A percentile compares a stretch with the other conserved stretches of the same genome.
phyloP scores from a whole-genome alignment of 2,888 invertebrate species.

The Caenorhabditis sp. region DNA sequence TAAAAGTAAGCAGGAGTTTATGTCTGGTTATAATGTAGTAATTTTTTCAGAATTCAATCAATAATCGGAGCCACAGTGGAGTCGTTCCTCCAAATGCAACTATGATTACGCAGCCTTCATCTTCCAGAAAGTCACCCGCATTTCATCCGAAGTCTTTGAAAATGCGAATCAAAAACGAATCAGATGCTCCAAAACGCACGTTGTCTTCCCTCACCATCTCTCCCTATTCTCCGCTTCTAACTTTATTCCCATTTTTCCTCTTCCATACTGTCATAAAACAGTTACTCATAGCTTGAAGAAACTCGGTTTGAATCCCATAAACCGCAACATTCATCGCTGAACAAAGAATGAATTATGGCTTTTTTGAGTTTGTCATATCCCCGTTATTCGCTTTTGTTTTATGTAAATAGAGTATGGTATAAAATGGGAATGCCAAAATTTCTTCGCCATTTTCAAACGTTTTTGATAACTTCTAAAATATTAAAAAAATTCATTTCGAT shows the following conservation, averaged over 20 bases:
- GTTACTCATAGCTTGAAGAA: slow-evolving; percentile 44
- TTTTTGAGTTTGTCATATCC: background rate
- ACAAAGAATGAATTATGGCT: slow-evolving; percentile 9
- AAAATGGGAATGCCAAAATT: slow-evolving; percentile 8
- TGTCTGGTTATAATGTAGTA: too few relatives aligned
- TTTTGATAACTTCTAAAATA: background rate
- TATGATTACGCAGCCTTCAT: too few relatives aligned
- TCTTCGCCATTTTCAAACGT: background rate
- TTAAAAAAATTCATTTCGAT: too few relatives aligned
- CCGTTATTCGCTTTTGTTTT: background rate
- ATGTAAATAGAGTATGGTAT: slow-evolving; percentile 5
- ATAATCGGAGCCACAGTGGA: too few relatives aligned
- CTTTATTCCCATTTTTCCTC: slow-evolving; percentile 10
- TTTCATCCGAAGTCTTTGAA: too few relatives aligned
- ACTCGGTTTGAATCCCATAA: slow-evolving; percentile 11
- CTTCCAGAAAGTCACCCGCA: too few relatives aligned
- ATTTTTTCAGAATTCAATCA: too few relatives aligned
- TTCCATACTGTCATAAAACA: background rate
- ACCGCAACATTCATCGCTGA: slow-evolving; percentile 36
- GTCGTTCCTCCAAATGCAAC: too few relatives aligned
- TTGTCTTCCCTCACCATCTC: background rate
- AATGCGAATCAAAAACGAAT: too few relatives aligned
- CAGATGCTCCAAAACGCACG: too few relatives aligned
- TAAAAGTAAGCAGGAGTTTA: background rate
- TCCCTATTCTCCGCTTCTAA: background rate